A percentile compares a stretch with the other conserved stretches of the same genome.
phyloP scores from a whole-genome alignment of 2,797 vertebrate species.

The Squalus acanthias region DNA sequence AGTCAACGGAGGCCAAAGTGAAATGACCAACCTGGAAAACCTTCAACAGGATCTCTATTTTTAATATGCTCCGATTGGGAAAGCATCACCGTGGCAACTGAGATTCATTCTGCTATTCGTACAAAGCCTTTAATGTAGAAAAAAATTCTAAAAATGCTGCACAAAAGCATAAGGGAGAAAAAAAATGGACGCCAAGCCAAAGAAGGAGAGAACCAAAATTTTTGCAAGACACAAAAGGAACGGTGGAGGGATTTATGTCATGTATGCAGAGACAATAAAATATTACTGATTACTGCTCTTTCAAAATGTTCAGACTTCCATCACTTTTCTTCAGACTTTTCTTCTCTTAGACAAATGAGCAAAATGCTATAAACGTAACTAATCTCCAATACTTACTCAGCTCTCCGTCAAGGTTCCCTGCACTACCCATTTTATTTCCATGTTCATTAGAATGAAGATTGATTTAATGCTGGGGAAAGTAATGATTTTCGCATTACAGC shows the following conservation, averaged over 20 bases:
- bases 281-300: background rate
- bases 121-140: background rate
- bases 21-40: background rate
- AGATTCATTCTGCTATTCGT: background rate
- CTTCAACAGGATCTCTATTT: background rate
- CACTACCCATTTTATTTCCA: background rate
- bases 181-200: background rate
- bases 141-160: background rate
- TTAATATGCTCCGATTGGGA: background rate
- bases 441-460: conserved; percentile 15
- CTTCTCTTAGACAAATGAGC: background rate
- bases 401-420: conserved; percentile 2
- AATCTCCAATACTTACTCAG: background rate
- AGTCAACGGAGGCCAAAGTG: background rate
- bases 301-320: background rate
- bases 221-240: background rate
- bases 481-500: background rate
- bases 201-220: background rate
- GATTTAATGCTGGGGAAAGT: background rate
- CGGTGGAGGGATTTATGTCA: background rate
- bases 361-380: conserved; percentile 13
- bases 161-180: background rate
- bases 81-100: background rate
- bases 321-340: background rate
- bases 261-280: background rate